These are phyloP conservation scores for Chydorus sphaericus DNA, from an alignment of 2,888 invertebrate species.

Conservation along the genomic window DNA sequence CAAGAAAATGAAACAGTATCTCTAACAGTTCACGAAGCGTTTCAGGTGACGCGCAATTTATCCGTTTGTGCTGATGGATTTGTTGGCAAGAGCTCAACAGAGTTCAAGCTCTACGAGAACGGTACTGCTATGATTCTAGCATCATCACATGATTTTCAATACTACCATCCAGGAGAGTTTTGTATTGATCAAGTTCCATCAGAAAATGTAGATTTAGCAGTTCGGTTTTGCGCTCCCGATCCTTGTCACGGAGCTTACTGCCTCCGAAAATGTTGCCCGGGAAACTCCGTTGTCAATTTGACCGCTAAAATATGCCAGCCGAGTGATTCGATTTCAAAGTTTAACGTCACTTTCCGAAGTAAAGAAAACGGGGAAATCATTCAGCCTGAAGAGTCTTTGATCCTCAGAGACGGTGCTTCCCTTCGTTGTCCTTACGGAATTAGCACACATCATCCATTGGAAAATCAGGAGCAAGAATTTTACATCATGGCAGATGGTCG, in stretches of 20 bases:
- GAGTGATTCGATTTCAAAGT: conserved; percentile 19
- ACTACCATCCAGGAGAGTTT: neutral
- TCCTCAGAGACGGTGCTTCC: neutral
- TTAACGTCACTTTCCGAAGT: neutral
- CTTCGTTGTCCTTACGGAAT: neutral
- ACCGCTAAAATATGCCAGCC: conserved; percentile 17
- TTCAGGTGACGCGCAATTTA: neutral
- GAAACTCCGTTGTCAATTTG: conserved; percentile 16
- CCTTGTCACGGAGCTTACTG: conserved; percentile 13
- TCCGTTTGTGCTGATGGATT: neutral
- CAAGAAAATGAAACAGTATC: neutral
- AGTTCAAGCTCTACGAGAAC: neutral
- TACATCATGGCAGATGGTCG: neutral
- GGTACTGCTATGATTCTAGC: neutral
- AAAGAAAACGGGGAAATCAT: neutral
- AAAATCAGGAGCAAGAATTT: neutral
- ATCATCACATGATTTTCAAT: neutral
- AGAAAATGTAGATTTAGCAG: neutral
- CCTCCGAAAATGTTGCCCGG: conserved; percentile 20
- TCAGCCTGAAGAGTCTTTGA: neutral
- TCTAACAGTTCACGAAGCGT: neutral
- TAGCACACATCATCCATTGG: neutral
- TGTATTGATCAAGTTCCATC: neutral
- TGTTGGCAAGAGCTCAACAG: neutral
- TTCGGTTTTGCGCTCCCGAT: neutral